Percentiles rank a stretch among this genome's conserved stretches.
Evolutionary conservation across 2,113 vertebrate genomes (phyloP).

Genomic region (Cyphomyrus discorhynchus): DNA sequence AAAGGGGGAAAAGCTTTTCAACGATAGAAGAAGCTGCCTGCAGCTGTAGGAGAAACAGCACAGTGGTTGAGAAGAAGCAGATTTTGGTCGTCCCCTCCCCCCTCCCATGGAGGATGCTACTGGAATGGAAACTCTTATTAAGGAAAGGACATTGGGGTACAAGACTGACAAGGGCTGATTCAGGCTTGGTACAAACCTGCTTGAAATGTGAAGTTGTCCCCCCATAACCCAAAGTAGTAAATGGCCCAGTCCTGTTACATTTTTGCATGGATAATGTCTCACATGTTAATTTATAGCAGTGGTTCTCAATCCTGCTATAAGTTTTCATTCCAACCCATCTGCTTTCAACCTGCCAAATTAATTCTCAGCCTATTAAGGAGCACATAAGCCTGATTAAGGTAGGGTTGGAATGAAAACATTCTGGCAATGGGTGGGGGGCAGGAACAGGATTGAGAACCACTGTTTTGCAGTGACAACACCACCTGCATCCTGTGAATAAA

Average conservation of each 20-base stretch:
- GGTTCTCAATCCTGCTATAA: too few relatives aligned
- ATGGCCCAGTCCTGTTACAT: neutral
- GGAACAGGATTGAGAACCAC: too few relatives aligned
- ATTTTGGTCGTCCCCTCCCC: neutral
- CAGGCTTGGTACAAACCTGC: neutral
- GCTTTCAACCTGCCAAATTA: neutral
- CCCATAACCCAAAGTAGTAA: neutral
- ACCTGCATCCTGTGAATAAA: neutral
- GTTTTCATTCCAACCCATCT: too few relatives aligned
- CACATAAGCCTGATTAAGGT: too few relatives aligned
- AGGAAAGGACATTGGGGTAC: neutral
- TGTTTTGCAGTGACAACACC: neutral
- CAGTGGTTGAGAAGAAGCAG: neutral
- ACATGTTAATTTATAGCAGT: neutral
- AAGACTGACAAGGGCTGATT: neutral
- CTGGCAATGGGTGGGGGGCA: too few relatives aligned
- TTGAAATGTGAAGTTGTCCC: neutral
- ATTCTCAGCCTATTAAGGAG: neutral
- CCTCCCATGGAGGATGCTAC: constrained; percentile 32
- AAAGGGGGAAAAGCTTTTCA: constrained; percentile 18
- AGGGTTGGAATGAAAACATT: too few relatives aligned
- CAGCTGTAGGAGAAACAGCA: constrained; percentile 63
- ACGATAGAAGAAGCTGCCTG: constrained; percentile 63
- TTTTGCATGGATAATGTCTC: neutral
- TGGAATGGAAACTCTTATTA: constrained; percentile 16